phyloP scores from a whole-genome alignment of 2,888 invertebrate genomes.

The Cheilosia scutellata region DNA sequence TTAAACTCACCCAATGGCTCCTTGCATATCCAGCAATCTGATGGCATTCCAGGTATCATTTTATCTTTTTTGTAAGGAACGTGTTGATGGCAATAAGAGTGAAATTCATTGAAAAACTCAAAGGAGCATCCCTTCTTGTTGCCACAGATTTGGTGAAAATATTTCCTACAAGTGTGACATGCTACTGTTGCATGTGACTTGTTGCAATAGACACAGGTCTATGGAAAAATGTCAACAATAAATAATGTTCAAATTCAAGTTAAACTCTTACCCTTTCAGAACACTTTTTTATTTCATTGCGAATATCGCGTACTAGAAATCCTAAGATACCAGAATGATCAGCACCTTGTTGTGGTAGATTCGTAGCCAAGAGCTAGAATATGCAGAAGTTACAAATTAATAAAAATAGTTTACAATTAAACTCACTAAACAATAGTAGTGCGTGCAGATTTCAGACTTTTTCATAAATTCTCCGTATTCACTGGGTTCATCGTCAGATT shows the following conservation, averaged over 20 bases:
- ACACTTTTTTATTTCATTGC: slow-evolving; percentile 87
- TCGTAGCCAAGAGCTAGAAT: slow-evolving; percentile 88
- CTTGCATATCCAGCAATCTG: slow-evolving; percentile 79
- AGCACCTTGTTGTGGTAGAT: slow-evolving; percentile 88
- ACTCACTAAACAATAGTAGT: slow-evolving; percentile 81
- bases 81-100: slow-evolving; percentile 80
- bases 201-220: slow-evolving; percentile 79
- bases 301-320: slow-evolving; percentile 89
- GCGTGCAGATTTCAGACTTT: slow-evolving; percentile 77
- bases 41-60: slow-evolving; percentile 49
- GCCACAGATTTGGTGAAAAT: slow-evolving; percentile 80
- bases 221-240: not conserved
- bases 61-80: slow-evolving; percentile 77
- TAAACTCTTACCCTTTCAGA: slow-evolving; percentile 86
- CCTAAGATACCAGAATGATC: slow-evolving; percentile 91
- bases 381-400: not conserved
- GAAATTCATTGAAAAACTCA: slow-evolving; percentile 78
- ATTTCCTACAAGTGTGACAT: slow-evolving; percentile 78
- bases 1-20: slow-evolving; percentile 61
- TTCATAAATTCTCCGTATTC: slow-evolving; percentile 81
- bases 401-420: not conserved
- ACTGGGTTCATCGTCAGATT: slow-evolving; percentile 64
- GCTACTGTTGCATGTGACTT: slow-evolving; percentile 78
- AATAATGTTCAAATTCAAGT: not conserved
- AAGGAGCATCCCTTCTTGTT: slow-evolving; percentile 77